Evolutionary conservation across 2,797 vertebrate species (phyloP), one percentile per base, ranked within the genome.

Genomic region (Glyptemys insculpta): DNA sequence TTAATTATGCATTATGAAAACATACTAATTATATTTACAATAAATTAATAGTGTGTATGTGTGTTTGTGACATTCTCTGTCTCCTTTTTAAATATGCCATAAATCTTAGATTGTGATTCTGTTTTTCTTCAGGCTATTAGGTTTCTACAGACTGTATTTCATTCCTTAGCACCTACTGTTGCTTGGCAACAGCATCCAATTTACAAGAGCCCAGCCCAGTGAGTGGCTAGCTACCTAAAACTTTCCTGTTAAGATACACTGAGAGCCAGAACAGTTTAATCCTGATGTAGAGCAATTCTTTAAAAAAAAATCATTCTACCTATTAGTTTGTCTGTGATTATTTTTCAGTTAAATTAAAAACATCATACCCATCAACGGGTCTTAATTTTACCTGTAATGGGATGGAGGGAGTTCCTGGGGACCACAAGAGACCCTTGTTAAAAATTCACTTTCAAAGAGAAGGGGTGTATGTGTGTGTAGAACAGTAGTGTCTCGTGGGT

Each of bases 131-230:
- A 95, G 95, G 95, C 96, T 97, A 95, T 97, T 96, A 96, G 96
- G 95, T 96, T 96, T 97, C 95, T 96, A 91, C 90, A 95, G 94
- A 89, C 94, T 97, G 94, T 96, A 95, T 97, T 97, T 97, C 96
- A 97, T 96, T 97, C 95, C 93, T 96, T 97, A 97, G 97, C 94
- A 97, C 96, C 96, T 97, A 94, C 86, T 95, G 97, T 97, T 97
- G 97, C 96, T 97, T 97, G 97, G 97, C 96, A 94, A 95, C 96
- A 95, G 93, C 93, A 95, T 93, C 96, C 15, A 16, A 95, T 97
- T 97, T 97, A 95, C 92, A 95, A 95, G 97, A 96, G 84, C 92
- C 96, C 94, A 93, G 72, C 95, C 95, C 89, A 0, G 4, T 88
- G 95, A 95, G 96, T 95, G 96, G 96, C 93, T 94, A 68, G 93